Conservation (phyloP, 1,140 invertebrate genomes). For the Zophobas morio region DNA sequence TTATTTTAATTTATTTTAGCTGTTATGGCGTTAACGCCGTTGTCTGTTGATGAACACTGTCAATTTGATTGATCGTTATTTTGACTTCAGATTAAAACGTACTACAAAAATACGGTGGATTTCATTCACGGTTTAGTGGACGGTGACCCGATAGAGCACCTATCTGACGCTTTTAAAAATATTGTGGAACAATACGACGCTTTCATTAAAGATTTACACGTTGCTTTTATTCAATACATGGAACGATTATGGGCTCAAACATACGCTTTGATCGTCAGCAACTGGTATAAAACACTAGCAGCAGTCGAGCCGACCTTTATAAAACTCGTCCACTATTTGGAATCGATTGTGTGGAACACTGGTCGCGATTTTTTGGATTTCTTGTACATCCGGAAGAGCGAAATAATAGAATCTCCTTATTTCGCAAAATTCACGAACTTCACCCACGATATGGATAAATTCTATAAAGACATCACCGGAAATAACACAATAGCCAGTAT, state of each 20-base stretch:
- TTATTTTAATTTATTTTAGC: no score
- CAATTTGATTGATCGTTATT: neutral
- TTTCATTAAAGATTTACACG: constrained; percentile 83
- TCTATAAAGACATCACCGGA: constrained; percentile 82
- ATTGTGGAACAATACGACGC: constrained; percentile 83
- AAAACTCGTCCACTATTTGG: constrained; percentile 80
- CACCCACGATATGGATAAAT: constrained; percentile 82
- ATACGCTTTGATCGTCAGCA: constrained; percentile 73
- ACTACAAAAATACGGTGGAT: constrained; percentile 79
- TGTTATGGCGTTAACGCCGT: no score
- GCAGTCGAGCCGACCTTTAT: constrained; percentile 84
- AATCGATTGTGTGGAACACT: constrained; percentile 80
- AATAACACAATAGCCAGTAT: constrained; percentile 82
- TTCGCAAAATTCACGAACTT: constrained; percentile 84
- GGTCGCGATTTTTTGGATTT: constrained; percentile 84
- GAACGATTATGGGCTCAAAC: constrained; percentile 80
- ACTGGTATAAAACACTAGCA: constrained; percentile 80
- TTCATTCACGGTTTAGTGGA: constrained; percentile 78
- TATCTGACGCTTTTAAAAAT: constrained; percentile 77
- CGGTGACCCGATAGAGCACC: constrained; percentile 79
- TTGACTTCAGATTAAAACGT: constrained; percentile 73
- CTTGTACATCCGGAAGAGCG: constrained; percentile 82
- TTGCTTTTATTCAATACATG: constrained; percentile 82
- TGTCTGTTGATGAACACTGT: no score
- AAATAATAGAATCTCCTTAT: constrained; percentile 84